A percentile compares a stretch with the other conserved stretches of the same genome.
phyloP scores from a whole-genome alignment of 2,113 vertebrate genomes.

The Synchiropus splendidus region DNA sequence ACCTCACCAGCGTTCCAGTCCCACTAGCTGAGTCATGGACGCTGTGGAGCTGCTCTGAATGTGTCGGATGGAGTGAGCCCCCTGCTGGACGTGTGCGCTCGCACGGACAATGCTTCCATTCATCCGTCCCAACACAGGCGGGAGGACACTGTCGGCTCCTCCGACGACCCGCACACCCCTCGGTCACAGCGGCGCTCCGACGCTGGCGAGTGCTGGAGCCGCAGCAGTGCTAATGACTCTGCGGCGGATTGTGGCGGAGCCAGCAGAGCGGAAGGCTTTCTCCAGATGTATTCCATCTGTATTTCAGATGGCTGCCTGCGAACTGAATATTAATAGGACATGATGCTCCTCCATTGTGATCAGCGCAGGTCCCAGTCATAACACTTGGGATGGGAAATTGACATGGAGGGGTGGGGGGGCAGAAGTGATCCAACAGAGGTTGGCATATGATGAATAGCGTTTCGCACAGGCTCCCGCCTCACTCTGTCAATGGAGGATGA shows the following conservation, averaged over 20 bases:
- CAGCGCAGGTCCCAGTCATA: slow-evolving; percentile 3
- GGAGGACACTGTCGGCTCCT: too few species aligned
- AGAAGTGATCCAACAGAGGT: slow-evolving; percentile 8
- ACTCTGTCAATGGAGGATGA: neutral
- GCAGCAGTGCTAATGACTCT: slow-evolving; percentile 42
- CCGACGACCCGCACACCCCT: too few species aligned
- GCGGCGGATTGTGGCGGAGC: slow-evolving; percentile 29
- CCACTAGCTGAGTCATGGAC: too few species aligned
- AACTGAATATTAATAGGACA: slow-evolving; percentile 43
- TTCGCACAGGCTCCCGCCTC: neutral
- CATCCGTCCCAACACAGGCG: too few species aligned
- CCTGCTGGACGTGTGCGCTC: too few species aligned
- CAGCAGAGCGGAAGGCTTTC: slow-evolving; percentile 50
- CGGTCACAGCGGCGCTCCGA: too few species aligned
- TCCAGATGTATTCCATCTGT: slow-evolving; percentile 51
- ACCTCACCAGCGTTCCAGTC: too few species aligned
- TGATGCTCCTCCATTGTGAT: slow-evolving; percentile 26
- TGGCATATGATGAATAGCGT: neutral
- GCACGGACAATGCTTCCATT: too few species aligned
- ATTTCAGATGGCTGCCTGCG: slow-evolving; percentile 29
- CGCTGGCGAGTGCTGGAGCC: slow-evolving; percentile 10
- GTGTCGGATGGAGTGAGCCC: too few species aligned
- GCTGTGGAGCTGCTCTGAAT: too few species aligned
- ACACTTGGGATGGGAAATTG: slow-evolving; percentile 7
- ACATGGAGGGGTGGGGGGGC: slow-evolving; percentile 1